These are phyloP conservation scores for Bibio marci DNA, from an alignment of 2,888 invertebrate species.

Conservation along the genomic window DNA sequence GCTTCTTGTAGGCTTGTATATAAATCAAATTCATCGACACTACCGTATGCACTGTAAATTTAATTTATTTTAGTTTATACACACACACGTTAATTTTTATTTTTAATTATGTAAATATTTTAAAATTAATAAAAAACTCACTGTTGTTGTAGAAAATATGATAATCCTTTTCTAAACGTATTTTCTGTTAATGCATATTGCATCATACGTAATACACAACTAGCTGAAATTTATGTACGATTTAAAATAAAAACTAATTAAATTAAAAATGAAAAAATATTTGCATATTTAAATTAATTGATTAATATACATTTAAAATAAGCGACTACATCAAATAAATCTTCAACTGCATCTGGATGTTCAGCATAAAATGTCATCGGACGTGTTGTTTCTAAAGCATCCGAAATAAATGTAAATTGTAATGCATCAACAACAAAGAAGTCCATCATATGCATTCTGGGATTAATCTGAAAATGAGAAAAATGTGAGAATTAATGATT, in stretches of 20 bases:
- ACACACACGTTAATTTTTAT: too few species aligned
- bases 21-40: constrained; percentile 21
- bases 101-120: too few species aligned
- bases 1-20: constrained; percentile 18
- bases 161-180: constrained; percentile 37
- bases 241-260: too few species aligned
- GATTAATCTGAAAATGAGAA: constrained; percentile 32
- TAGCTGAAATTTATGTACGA: too few species aligned
- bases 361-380: constrained; percentile 67
- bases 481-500: too few species aligned
- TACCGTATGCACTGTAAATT: constrained; percentile 22
- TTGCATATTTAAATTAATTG: constrained; percentile 21
- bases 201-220: constrained; percentile 40
- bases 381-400: constrained; percentile 58
- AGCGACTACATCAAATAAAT: constrained; percentile 70
- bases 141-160: constrained; percentile 28
- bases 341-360: constrained; percentile 65
- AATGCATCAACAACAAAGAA: constrained; percentile 58
- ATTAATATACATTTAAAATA: constrained; percentile 81
- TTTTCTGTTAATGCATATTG: constrained; percentile 32
- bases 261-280: neutral
- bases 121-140: constrained; percentile 22
- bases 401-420: constrained; percentile 53
- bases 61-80: too few species aligned
- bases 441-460: constrained; percentile 55